Base-by-base conservation (phyloP, 2,888 invertebrate genomes). In the Macrophya alboannulata region DNA sequence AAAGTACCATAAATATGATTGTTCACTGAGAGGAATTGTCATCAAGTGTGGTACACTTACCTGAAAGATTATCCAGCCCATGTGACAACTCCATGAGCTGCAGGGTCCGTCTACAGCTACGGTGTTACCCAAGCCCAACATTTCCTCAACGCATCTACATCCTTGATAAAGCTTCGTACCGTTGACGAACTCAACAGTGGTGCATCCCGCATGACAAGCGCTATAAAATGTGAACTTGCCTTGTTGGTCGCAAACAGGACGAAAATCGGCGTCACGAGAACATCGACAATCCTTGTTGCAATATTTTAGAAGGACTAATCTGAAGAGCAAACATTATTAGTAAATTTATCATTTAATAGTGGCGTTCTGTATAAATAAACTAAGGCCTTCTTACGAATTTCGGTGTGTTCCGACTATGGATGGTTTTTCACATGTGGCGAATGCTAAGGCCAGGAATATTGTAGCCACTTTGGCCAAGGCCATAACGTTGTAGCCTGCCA, bases 181-280 rank as follows among this genome's bases (percentile, higher is more conserved):
- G 86, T 94, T 94, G n/a, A 94, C 92, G n/a, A 91, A 88, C 2
- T 93, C 89, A 76, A 94, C 90, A 4, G 90, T 88, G 8, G 92
- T 92, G 90, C 97, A 97, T 0, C 97, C 97, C 3, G 97, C 97
- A 89, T 96, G 95, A 92, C 97, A 97, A 0, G 97, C 96, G 0
- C 96, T 96, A 90, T 96, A 97, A 91, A 95, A 97, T 0, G 96
- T 96, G 8, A 94, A 92, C 0, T 89, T 92, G 12, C 94, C 94
- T 86, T 94, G 95, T 86, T 94, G 94, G 2, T 95, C 94, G 89
- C 96, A 97, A 45, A 97, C 95, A 0, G 97, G 97, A 85, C 95
- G 94, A 89, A 96, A 97, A 76, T 94, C 92, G 40, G 94, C 93
- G 45, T 93, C 91, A 25, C 91, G 90, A 12, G 93, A 92, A 89